Evolutionary conservation across 2,888 invertebrate genomes (phyloP).

Genomic region (Pantelozetes paolii): DNA sequence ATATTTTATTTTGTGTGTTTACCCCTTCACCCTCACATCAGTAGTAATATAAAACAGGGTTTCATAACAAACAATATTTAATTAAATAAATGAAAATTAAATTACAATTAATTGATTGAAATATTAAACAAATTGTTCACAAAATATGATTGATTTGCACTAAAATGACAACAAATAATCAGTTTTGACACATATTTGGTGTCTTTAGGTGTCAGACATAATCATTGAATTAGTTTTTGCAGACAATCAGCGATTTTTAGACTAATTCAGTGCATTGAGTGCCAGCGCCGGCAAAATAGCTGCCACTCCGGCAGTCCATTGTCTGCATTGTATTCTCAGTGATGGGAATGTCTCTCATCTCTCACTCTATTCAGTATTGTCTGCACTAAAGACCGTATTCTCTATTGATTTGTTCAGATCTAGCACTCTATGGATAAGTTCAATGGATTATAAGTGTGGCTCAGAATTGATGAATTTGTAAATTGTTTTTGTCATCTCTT

Average conservation of each 20-base stretch:
- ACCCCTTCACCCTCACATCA: too few relatives aligned
- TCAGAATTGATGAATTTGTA: conserved; percentile 29
- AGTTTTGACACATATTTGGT: background rate
- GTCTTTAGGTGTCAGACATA: conserved; percentile 9
- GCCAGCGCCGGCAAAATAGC: conserved; percentile 6
- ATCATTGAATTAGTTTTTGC: conserved; percentile 18
- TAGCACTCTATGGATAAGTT: background rate
- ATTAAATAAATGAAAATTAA: too few relatives aligned
- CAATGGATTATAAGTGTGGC: conserved; percentile 22
- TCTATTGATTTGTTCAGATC: conserved; percentile 24
- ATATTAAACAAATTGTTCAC: too few relatives aligned
- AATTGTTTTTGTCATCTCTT: conserved; percentile 28
- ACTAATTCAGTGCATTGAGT: background rate
- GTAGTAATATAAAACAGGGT: too few relatives aligned
- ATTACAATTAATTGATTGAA: too few relatives aligned
- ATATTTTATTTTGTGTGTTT: too few relatives aligned
- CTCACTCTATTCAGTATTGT: background rate
- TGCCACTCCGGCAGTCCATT: conserved; percentile 17
- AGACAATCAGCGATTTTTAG: conserved; percentile 4
- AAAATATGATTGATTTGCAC: background rate
- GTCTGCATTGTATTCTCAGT: background rate
- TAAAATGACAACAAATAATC: background rate
- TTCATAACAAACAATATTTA: too few relatives aligned
- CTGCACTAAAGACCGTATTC: background rate
- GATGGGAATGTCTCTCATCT: background rate